A percentile compares a stretch with the other conserved stretches of the same genome.
Conservation (phyloP, 1,140 invertebrate species). For the Lycorma delicatula region DNA sequence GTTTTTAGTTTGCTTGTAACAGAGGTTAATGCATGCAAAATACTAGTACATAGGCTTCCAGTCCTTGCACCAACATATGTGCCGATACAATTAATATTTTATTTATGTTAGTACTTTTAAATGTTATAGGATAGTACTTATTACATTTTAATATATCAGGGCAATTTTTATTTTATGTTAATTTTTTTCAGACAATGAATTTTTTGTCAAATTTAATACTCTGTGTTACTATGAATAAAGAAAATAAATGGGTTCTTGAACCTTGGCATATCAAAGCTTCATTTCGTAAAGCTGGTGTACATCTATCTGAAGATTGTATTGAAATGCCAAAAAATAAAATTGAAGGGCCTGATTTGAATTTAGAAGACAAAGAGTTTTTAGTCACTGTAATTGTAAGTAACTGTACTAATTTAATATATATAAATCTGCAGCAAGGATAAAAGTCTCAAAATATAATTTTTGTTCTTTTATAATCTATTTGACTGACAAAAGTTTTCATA, state of each 20-base stretch:
- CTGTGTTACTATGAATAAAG: slow-evolving; percentile 61
- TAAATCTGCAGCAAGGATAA: background rate
- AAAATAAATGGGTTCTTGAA: slow-evolving; percentile 68
- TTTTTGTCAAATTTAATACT: slow-evolving; percentile 18
- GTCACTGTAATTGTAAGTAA: slow-evolving; percentile 59
- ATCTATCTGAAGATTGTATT: slow-evolving; percentile 56
- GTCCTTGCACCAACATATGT: too few species aligned
- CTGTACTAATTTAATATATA: background rate
- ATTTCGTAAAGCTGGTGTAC: slow-evolving; percentile 57
- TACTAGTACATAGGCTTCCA: too few species aligned
- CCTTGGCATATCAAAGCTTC: slow-evolving; percentile 67
- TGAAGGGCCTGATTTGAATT: slow-evolving; percentile 62
- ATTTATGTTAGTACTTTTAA: too few species aligned
- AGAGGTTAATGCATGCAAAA: too few species aligned
- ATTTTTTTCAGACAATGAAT: slow-evolving; percentile 45
- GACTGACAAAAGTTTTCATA: background rate
- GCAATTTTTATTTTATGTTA: too few species aligned
- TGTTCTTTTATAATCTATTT: background rate
- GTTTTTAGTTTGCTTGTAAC: too few species aligned
- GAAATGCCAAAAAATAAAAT: slow-evolving; percentile 62
- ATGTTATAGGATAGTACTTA: too few species aligned
- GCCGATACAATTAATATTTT: too few species aligned
- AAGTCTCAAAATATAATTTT: background rate
- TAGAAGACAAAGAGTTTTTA: slow-evolving; percentile 72
- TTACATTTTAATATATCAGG: too few species aligned